Conservation (phyloP, 2,797 vertebrate species). For the Myioborus melanocephalus region DNA sequence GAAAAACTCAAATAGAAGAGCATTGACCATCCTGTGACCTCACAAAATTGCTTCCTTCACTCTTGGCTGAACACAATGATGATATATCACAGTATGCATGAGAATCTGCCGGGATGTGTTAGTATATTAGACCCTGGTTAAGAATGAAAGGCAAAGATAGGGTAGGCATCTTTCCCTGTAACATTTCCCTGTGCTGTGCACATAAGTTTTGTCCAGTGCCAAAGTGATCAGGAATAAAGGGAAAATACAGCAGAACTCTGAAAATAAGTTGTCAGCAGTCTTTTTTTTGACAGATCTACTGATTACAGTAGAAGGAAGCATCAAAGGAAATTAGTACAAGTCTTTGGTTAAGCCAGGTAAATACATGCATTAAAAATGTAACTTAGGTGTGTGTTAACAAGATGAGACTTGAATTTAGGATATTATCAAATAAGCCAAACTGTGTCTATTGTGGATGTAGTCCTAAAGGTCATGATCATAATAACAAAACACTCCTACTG, state of each 20-base stretch:
- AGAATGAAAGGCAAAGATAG: background rate
- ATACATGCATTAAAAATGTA: background rate
- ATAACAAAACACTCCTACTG: background rate
- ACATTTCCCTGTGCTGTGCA: background rate
- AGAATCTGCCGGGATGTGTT: background rate
- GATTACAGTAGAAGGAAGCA: background rate
- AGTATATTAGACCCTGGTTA: slow-evolving; percentile 5
- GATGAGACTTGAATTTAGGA: background rate
- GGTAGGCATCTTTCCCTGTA: background rate
- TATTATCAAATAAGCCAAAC: background rate
- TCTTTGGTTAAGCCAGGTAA: background rate
- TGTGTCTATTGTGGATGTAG: background rate
- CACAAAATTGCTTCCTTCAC: slow-evolving; percentile 62
- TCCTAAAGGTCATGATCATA: background rate
- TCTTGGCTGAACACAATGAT: slow-evolving; percentile 50
- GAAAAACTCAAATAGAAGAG: slow-evolving; percentile 48
- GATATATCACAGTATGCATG: slow-evolving; percentile 27
- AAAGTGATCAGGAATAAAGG: background rate
- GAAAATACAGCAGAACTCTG: background rate
- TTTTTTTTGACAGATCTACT: background rate
- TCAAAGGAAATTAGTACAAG: background rate
- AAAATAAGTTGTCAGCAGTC: background rate
- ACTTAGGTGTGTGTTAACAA: background rate
- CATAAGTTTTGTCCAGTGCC: background rate
- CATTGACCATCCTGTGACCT: slow-evolving; percentile 53